Percentiles rank a stretch among this genome's conserved stretches.
Conservation (phyloP, 2,797 vertebrate species). For the Melanotaenia pygmaea region DNA sequence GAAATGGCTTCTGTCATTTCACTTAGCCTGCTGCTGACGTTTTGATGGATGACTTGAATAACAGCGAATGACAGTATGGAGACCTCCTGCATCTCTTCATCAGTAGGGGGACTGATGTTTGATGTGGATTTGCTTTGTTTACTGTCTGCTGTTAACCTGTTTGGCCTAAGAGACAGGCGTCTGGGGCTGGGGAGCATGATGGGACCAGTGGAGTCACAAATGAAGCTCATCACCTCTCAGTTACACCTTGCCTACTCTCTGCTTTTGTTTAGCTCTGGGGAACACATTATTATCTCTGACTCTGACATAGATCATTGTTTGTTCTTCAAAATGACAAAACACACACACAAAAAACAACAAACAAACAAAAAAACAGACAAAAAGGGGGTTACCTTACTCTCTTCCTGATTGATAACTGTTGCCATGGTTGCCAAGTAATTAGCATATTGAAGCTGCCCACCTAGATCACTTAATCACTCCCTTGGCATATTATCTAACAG, state of each 20-base stretch:
- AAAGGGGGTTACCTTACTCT: background rate
- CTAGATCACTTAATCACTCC: background rate
- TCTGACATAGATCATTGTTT: constrained; percentile 18
- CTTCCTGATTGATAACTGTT: background rate
- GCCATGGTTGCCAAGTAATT: background rate
- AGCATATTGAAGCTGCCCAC: background rate
- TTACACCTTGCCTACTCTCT: background rate
- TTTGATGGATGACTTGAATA: constrained; percentile 55
- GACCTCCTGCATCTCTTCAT: constrained; percentile 50
- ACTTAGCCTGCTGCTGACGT: constrained; percentile 32
- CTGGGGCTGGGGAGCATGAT: background rate
- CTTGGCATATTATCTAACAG: background rate
- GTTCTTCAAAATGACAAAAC: background rate
- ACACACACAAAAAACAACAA: no score
- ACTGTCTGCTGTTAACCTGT: constrained; percentile 34
- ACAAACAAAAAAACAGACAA: background rate
- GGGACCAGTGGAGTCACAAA: constrained; percentile 40
- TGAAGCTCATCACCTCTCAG: constrained; percentile 41
- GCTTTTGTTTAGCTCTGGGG: constrained; percentile 29
- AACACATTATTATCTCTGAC: constrained; percentile 13
- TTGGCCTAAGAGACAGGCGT: constrained; percentile 21
- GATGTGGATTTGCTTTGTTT: constrained; percentile 52
- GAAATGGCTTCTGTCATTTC: constrained; percentile 9
- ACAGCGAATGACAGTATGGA: constrained; percentile 48
- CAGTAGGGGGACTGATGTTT: constrained; percentile 35